These are phyloP conservation scores for Pseudolaguvia tuberculata DNA, from an alignment of 2,113 vertebrate species.

Conservation along the genomic window DNA sequence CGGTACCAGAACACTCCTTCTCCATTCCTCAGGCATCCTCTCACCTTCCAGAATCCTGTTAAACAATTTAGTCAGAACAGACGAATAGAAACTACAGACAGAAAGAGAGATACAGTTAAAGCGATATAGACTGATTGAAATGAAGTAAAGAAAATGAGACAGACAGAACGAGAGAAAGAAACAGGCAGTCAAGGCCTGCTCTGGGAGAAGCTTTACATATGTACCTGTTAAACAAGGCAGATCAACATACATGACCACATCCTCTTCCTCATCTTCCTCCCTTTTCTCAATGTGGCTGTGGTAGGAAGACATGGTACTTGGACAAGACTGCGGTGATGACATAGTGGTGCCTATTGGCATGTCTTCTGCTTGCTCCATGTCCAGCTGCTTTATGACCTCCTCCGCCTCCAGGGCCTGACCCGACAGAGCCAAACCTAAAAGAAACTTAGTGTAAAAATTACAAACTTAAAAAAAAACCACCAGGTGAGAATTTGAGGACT, in stretches of 20 bases:
- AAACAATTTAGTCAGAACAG: too few species aligned
- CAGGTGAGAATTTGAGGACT: background rate
- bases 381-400: slow-evolving; percentile 86
- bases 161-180: background rate
- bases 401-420: slow-evolving; percentile 84
- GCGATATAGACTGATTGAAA: background rate
- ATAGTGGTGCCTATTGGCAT: slow-evolving; percentile 76
- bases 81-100: too few species aligned
- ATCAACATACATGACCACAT: slow-evolving; percentile 75
- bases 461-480: background rate
- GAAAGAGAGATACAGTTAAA: too few species aligned
- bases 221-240: slow-evolving; percentile 89
- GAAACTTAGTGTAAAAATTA: background rate
- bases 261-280: slow-evolving; percentile 60
- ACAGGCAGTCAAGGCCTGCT: background rate
- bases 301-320: slow-evolving; percentile 32
- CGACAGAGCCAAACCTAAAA: slow-evolving; percentile 76
- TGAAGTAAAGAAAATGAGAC: background rate
- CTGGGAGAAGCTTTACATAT: background rate
- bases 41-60: too few species aligned
- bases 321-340: slow-evolving; percentile 36
- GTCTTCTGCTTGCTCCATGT: slow-evolving; percentile 83
- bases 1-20: too few species aligned
- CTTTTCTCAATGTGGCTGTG: slow-evolving; percentile 8
- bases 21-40: too few species aligned